Conservation (phyloP, 2,888 invertebrate species). For the Hypolimnas misippus region DNA sequence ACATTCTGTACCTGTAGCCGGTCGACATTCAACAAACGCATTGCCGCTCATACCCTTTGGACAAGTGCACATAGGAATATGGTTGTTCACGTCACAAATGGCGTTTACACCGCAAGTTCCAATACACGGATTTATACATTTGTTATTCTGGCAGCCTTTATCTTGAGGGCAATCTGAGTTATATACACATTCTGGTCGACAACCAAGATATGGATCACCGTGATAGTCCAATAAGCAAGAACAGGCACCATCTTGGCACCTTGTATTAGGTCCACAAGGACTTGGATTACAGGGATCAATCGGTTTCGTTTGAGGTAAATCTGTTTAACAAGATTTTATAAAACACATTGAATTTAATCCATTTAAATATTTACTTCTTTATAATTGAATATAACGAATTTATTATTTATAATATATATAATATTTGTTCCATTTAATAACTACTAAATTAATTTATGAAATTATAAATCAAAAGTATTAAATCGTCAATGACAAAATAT, state of each 20-base stretch:
- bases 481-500: too few species aligned
- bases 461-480: too few species aligned
- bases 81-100: constrained; percentile 88
- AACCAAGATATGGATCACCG: constrained; percentile 87
- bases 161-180: constrained; percentile 87
- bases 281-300: constrained; percentile 85
- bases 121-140: constrained; percentile 89
- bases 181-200: constrained; percentile 88
- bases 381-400: too few species aligned
- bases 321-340: constrained; percentile 47
- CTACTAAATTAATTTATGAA: too few species aligned
- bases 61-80: constrained; percentile 88
- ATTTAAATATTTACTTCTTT: too few species aligned
- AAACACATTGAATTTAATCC: neutral
- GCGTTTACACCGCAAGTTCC: constrained; percentile 89
- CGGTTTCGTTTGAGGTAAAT: constrained; percentile 46
- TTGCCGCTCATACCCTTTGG: constrained; percentile 87
- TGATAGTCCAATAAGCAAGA: constrained; percentile 85
- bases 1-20: constrained; percentile 74
- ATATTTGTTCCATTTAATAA: too few species aligned
- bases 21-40: constrained; percentile 86
- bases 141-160: constrained; percentile 87
- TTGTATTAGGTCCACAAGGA: constrained; percentile 86
- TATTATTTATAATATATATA: too few species aligned
- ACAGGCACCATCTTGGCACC: constrained; percentile 84